Base-by-base conservation (phyloP, 2,888 invertebrate genomes). In the Lordiphosa andalusiaca region DNA sequence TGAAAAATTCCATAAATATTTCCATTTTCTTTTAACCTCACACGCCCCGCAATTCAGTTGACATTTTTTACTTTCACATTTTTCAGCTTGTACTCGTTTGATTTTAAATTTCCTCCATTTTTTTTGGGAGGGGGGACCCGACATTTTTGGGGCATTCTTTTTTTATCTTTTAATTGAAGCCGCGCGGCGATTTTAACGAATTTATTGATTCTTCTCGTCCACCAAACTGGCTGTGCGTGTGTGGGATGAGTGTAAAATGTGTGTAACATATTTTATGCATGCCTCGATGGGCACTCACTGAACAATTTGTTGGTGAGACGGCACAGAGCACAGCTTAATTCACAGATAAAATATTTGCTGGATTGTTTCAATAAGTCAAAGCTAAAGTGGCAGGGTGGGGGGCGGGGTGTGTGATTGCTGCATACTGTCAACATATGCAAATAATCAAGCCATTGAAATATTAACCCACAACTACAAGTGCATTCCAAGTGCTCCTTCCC, bases 181-280 rank as follows among this genome's bases (percentile, higher is more conserved):
- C 44, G 30, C 13, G 10, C 16, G 49, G 23, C 54, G 63, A 62
- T 37, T 62, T 62, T 53, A 62, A 62, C 62, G 63, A 63, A 62
- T 46, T 62, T 62, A 62, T 63, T 36, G 62, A 54, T 30, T 30
- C 30, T 10, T 10, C 10, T 30, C 10, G 30, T 2, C 30, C 30
- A 30, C 30, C 4, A 1, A 30, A 4, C 30, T 35, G 59, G 49
- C 37, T 37, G 30, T 9, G 30, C 10, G 30, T 9, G 30, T 30
- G 30, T 30, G 44, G 44, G 44, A 44, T 44, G 44, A 44, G 30
- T 44, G 44, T 30, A 13, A 44, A 44, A 44, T 44, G 44, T 50
- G 51, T 62, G 61, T 62, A 62, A 57, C 65, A 72, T 69, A 62
- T 65, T 68, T 69, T 69, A 66, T 62, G 53, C 65, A 59, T 54